Evolutionary conservation across 2,888 invertebrate species (phyloP), one percentile per base, ranked within the genome.

Genomic region (Euproctis similis): DNA sequence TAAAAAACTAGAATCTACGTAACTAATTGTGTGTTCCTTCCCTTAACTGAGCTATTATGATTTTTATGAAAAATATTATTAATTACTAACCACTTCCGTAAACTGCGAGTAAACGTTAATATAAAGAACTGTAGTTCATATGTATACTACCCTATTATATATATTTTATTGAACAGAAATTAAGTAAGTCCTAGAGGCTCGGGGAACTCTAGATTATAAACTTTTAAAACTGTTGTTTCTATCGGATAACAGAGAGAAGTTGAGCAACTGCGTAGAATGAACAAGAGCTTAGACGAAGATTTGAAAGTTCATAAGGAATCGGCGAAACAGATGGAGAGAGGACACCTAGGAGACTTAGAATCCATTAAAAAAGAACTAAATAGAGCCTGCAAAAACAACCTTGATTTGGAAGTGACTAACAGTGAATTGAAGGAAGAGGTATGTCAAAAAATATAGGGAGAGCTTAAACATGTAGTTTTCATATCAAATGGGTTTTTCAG

Each of bases 391-490:
- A 88, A 88, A 61, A 86, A 87, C 44, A 80, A 87, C 36, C 81
- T 88, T 53, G 89, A 91, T 30, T 72, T 88, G 30, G 90, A 90
- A 54, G 89, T 90, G 23, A 90, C 88, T 13, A 90, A 89, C 46
- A 85, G 88, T 31, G 90, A 90, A 67, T 69, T 91, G 6, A 87
- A 86, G 48, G 90, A 91, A 62, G 90, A 90, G 82, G 90, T 91
- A 65, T 51, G 73, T 53, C 4, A 3, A 22, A 23, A 30, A 9
- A 2, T 12, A 4, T 14, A 4, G 14, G 4, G 4, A 14, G 14
- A 6, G 4, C 7, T 16, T 5, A 5, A 16, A 16, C 7, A 16
- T n/a, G n/a, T n/a, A n/a, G 4, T 14, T 14, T 14, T 14, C 6
- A 14, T 14, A 4, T 14, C 10, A 11, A 3, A 9, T 21, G 8